A percentile compares a stretch with the other conserved stretches of the same genome.
Conservation (phyloP, 2,113 vertebrate species). For the Alaudala cheleensis region DNA sequence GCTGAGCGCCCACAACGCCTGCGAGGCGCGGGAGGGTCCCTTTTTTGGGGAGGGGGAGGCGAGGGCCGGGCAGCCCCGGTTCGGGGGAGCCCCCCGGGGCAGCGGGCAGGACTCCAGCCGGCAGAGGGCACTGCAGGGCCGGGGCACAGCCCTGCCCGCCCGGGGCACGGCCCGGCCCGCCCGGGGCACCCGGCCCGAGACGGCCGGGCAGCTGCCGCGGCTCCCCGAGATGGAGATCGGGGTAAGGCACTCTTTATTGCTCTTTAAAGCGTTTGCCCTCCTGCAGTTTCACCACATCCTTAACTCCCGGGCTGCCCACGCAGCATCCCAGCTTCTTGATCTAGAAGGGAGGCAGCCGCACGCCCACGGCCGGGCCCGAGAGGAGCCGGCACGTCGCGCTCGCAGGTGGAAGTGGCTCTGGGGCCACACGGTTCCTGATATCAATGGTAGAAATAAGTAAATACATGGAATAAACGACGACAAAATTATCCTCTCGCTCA, state of each 20-base stretch:
- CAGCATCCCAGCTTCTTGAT: slow-evolving; percentile 19
- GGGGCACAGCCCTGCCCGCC: neutral
- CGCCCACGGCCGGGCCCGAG: neutral
- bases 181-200: neutral
- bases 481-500: slow-evolving; percentile 31
- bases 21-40: neutral
- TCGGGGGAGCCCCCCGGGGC: neutral
- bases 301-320: neutral
- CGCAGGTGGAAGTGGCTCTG: neutral
- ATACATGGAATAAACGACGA: neutral
- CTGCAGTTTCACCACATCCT: neutral
- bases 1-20: fast-evolving
- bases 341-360: slow-evolving; percentile 7
- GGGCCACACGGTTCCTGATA: neutral
- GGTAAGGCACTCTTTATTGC: neutral
- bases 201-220: neutral
- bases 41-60: fast-evolving
- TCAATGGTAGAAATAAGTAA: neutral
- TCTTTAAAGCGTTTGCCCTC: neutral
- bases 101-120: neutral
- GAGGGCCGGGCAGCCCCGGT: fast-evolving
- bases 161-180: neutral
- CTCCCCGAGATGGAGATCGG: neutral
- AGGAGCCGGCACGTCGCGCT: neutral
- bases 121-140: neutral